Percentiles rank a stretch among this genome's conserved stretches.
These are phyloP conservation scores for Tanytarsus gracilentus DNA, from an alignment of 2,888 invertebrate species.

Conservation along the genomic window DNA sequence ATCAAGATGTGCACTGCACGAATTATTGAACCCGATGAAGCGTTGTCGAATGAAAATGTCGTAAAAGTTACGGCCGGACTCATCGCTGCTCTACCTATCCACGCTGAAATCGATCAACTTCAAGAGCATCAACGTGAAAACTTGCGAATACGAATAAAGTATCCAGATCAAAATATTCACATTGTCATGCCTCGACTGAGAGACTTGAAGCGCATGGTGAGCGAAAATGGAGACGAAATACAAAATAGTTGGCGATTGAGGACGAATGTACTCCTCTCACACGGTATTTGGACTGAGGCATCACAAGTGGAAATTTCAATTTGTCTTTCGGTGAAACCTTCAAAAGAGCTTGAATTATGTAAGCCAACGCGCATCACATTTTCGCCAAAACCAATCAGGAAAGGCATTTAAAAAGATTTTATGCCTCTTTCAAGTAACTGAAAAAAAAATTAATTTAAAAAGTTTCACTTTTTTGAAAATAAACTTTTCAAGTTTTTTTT, in stretches of 20 bases:
- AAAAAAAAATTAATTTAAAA: background rate
- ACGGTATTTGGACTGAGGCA: conserved; percentile 87
- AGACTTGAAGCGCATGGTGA: conserved; percentile 61
- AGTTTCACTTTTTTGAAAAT: background rate
- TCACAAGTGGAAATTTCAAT: conserved; percentile 80
- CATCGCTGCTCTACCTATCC: conserved; percentile 75
- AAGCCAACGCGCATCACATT: conserved; percentile 79
- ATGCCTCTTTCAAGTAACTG: background rate
- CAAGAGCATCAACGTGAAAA: conserved; percentile 58
- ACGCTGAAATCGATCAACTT: conserved; percentile 76
- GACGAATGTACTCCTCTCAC: conserved; percentile 81
- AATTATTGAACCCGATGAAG: conserved; percentile 75
- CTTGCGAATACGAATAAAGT: conserved; percentile 75
- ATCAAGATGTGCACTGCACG: conserved; percentile 71
- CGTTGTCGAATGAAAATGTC: conserved; percentile 64
- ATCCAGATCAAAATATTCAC: conserved; percentile 85
- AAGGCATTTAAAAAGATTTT: conserved; percentile 54
- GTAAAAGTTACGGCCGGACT: conserved; percentile 90
- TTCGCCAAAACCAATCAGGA: conserved; percentile 79
- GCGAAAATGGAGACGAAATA: conserved; percentile 49
- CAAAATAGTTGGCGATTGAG: conserved; percentile 52
- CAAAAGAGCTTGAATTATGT: conserved; percentile 67
- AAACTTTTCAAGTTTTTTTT: no score
- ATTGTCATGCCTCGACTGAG: conserved; percentile 68
- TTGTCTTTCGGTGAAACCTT: conserved; percentile 62